These are phyloP conservation scores for Chrysomela aeneicollis DNA, from an alignment of 2,888 invertebrate species.

Conservation along the genomic window DNA sequence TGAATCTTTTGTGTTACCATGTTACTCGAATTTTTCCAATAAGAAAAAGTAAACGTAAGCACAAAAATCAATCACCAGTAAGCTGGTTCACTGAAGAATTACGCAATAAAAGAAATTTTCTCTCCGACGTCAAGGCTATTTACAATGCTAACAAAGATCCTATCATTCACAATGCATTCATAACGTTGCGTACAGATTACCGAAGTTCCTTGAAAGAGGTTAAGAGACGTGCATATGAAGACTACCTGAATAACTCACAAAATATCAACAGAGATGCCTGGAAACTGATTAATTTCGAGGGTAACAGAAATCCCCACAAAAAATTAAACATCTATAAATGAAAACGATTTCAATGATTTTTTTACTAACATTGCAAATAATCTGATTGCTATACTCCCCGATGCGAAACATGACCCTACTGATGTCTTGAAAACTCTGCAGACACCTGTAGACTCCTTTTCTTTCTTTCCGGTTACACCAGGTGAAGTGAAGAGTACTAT, in stretches of 20 bases:
- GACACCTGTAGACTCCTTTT: neutral
- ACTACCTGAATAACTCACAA: conserved; percentile 3
- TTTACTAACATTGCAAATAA: conserved; percentile 2
- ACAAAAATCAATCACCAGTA: neutral
- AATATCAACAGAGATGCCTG: conserved; percentile 12
- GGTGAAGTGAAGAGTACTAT: conserved; percentile 1
- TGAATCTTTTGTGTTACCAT: neutral
- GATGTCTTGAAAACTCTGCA: conserved; percentile 1
- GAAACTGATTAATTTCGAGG: conserved; percentile 8
- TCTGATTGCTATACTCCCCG: neutral
- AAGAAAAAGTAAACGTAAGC: neutral
- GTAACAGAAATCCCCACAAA: neutral
- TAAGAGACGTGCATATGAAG: neutral
- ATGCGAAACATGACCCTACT: neutral
- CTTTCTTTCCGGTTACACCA: neutral
- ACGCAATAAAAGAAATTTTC: neutral
- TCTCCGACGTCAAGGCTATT: neutral
- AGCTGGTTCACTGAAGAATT: conserved; percentile 9
- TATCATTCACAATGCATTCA: conserved; percentile 6
- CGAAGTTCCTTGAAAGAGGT: neutral
- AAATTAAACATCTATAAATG: neutral
- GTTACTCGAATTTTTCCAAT: neutral
- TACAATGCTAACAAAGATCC: conserved; percentile 9
- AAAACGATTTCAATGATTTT: conserved; percentile 6
- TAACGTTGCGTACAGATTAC: neutral